Base-by-base conservation (phyloP, 2,888 invertebrate genomes). In the Drosophila neoperkinsi region DNA sequence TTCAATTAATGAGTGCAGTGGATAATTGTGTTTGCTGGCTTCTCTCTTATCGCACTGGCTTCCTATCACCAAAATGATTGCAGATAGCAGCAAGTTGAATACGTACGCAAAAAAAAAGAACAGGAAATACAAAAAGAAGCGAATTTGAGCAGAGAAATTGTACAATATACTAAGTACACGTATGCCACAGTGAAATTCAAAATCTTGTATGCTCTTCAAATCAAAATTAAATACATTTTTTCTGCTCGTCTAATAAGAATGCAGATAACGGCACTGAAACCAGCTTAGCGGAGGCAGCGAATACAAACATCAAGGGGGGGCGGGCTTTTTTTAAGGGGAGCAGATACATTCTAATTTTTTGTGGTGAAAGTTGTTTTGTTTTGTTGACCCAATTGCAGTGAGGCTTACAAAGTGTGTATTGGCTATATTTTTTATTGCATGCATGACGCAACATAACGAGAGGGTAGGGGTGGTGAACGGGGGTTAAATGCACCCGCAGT, bases 341-440 rank as follows among this genome's bases (percentile, higher is more conserved):
- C 21, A 11, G 28, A 38, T 33, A 18, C n/a, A 38, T 64, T 66
- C 58, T 58, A 33, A 41, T 58, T 74, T 56, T 55, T 53, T 25
- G 59, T 64, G 84, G 84, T 79, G 84, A 85, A 85, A 85, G 84
- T 75, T 86, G 61, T 28, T 50, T 57, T 31, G 30, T 30, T 38
- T 61, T 77, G 33, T 33, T 75, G 85, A 90, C 90, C 90, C 75
- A 71, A 71, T 90, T 51, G 51, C 30, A 25, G 30, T 60, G 63
- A 57, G 55, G 25, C 36, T 61, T 36, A 38, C 13, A 55, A 46
- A 50, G 9, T 64, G 21, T 59, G 58, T 46, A 52, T 63, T 38
- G 16, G 21, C 21, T 30, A 21, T 13, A 18, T 21, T 28, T 36
- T 34, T 46, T 38, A 62, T 56, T 57, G 56, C 81, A 78, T 77